Percentiles rank a stretch among this genome's conserved stretches.
Evolutionary conservation across 2,797 vertebrate species (phyloP).

Genomic region (Rachycentron canadum): DNA sequence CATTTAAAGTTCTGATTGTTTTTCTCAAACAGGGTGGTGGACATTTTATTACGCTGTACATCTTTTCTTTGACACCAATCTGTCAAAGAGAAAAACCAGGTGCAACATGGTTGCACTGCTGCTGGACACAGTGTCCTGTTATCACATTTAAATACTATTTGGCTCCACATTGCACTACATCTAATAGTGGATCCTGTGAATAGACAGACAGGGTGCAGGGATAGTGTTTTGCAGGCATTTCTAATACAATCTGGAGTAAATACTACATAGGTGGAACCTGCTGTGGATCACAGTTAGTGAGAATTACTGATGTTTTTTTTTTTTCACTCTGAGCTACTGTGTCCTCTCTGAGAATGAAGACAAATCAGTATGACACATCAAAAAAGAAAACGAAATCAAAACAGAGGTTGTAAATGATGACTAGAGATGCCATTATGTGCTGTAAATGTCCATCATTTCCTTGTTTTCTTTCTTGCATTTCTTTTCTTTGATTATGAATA

Average conservation of each 20-base stretch:
- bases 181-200: constrained; percentile 43
- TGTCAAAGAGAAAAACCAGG: constrained; percentile 26
- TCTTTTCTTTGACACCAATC: constrained; percentile 29
- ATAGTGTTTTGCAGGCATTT: constrained; percentile 43
- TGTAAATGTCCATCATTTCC: constrained; percentile 82
- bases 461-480: constrained; percentile 77
- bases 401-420: constrained; percentile 74
- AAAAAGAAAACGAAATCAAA: constrained; percentile 57
- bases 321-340: constrained; percentile 29
- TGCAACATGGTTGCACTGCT: constrained; percentile 51
- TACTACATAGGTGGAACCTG: constrained; percentile 27
- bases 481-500: constrained; percentile 73
- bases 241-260: constrained; percentile 43
- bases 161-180: constrained; percentile 74
- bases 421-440: constrained; percentile 76
- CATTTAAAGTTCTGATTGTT: constrained; percentile 29
- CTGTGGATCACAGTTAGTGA: constrained; percentile 30
- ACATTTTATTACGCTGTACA: constrained; percentile 29
- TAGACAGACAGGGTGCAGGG: constrained; percentile 64
- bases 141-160: constrained; percentile 46
- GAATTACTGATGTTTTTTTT: not conserved
- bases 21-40: constrained; percentile 55
- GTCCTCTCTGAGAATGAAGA: constrained; percentile 53
- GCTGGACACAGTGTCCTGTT: constrained; percentile 48
- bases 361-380: constrained; percentile 71